Base-by-base conservation (phyloP, 2,888 invertebrate genomes). In the Agriopis leucophaearia region DNA sequence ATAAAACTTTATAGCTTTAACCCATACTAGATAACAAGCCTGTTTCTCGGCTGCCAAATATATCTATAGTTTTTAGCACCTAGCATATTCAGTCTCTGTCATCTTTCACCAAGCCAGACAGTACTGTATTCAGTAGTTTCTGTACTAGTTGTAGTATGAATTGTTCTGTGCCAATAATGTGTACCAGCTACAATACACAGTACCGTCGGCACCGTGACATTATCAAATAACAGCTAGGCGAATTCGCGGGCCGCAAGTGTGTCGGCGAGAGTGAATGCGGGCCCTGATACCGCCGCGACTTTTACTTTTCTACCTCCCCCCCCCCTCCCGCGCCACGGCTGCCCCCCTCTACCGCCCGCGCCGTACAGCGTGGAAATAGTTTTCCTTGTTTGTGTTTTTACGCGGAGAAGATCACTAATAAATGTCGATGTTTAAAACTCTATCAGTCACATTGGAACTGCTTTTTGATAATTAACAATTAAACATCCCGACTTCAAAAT, bases 261-360 rank as follows among this genome's bases (percentile, higher is more conserved):
- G 86, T 73, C 84, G 78, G 78, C 80, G 91, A 91, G 92, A 92
- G 92, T 88, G 90, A 91, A 90, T 85, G 83, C 81, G 79, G 84
- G 87, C 88, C 91, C 92, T 83, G 92, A 90, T 91, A 90, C 73
- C 83, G 81, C 76, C 78, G 81, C 76, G 82, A 92, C 92, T 92
- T 92, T 92, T 92, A 92, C 92, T 92, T 92, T 91, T 84, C 79
- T 80, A 74, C 77, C 78, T 74, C 76, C 71, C 78, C 74, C 64
- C 64, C 60, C 55, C 65, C n/a, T n/a, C n/a, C n/a, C n/a, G n/a
- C n/a, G 70, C 76, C 74, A 59, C 64, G 61, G 54, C 66, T 42
- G 64, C 68, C 64, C 67, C 64, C 66, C 57, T 45, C 70, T 50
- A 54, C 55, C 64, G 60, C 66, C 60, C 38, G 66, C 58, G 35